A percentile compares a stretch with the other conserved stretches of the same genome.
Evolutionary conservation across 2,797 vertebrate genomes (phyloP).

Genomic region (Pristis pectinata): DNA sequence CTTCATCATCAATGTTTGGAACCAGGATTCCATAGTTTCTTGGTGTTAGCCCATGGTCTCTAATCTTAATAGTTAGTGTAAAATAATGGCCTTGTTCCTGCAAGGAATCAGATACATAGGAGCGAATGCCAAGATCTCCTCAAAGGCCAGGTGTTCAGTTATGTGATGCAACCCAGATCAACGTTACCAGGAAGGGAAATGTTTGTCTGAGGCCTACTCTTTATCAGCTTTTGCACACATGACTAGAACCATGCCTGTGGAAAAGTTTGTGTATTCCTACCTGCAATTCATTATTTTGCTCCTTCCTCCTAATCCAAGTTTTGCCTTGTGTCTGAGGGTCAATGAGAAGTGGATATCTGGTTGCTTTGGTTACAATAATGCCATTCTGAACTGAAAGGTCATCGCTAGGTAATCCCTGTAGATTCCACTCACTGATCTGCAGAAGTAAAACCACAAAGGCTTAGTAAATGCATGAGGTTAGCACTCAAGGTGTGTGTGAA

Average conservation of each 20-base stretch:
- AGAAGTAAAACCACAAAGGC: not conserved
- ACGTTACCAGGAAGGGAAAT: not conserved
- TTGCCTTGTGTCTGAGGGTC: constrained; percentile 67
- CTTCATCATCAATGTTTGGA: not conserved
- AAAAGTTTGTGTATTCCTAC: constrained; percentile 43
- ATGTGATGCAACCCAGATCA: not conserved
- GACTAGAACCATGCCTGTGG: not conserved
- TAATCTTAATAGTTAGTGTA: not conserved
- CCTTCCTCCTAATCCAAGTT: constrained; percentile 63
- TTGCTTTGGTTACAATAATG: constrained; percentile 65
- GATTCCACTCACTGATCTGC: constrained; percentile 64
- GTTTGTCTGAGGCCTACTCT: not conserved
- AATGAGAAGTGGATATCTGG: constrained; percentile 62
- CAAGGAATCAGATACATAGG: too few species aligned
- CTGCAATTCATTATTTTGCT: constrained; percentile 61
- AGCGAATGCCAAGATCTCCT: too few species aligned
- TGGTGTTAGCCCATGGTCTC: not conserved
- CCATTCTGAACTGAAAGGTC: constrained; percentile 66
- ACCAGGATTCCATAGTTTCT: not conserved
- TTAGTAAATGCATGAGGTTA: not conserved
- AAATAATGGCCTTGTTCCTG: too few species aligned
- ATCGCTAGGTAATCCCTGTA: constrained; percentile 64
- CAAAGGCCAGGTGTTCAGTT: not conserved
- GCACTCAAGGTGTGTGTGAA: too few species aligned
- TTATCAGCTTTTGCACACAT: not conserved